phyloP scores from a whole-genome alignment of 1,140 invertebrate genomes.

The Drosophila gunungcola region DNA sequence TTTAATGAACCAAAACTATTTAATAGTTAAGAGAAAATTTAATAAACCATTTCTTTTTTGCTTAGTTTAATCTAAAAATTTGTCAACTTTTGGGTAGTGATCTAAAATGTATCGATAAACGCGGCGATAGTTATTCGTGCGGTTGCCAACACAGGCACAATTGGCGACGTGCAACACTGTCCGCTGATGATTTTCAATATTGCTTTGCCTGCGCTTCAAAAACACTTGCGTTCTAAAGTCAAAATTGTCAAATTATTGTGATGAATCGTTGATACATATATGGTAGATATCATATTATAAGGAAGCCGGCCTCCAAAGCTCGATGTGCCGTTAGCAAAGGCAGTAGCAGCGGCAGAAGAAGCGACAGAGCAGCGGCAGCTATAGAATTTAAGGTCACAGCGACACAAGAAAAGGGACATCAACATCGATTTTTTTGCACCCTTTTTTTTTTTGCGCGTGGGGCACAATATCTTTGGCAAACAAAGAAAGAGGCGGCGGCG shows the following conservation, averaged over 20 bases:
- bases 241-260: constrained; percentile 47
- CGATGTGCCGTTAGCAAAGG: constrained; percentile 9
- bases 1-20: no score
- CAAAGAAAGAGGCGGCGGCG: constrained; percentile 45
- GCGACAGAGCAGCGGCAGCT: constrained; percentile 9
- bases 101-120: constrained; percentile 1
- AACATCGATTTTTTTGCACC: constrained; percentile 81
- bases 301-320: constrained; percentile 10
- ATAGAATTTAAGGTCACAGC: constrained; percentile 22
- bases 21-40: no score
- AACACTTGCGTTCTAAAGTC: constrained; percentile 34
- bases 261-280: constrained; percentile 7
- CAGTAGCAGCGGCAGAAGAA: constrained; percentile 8
- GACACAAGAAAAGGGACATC: constrained; percentile 66
- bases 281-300: background rate
- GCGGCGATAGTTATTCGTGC: no score
- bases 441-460: constrained; percentile 54
- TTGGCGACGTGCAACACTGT: constrained; percentile 26
- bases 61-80: no score
- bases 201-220: constrained; percentile 50
- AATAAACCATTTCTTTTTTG: no score
- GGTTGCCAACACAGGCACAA: constrained; percentile 9
- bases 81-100: background rate
- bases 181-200: constrained; percentile 75
- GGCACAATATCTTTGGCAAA: constrained; percentile 51